Percentiles rank a stretch among this genome's conserved stretches.
These are phyloP conservation scores for Pomatorhinus ruficollis DNA, from an alignment of 2,113 vertebrate species.

Conservation along the genomic window DNA sequence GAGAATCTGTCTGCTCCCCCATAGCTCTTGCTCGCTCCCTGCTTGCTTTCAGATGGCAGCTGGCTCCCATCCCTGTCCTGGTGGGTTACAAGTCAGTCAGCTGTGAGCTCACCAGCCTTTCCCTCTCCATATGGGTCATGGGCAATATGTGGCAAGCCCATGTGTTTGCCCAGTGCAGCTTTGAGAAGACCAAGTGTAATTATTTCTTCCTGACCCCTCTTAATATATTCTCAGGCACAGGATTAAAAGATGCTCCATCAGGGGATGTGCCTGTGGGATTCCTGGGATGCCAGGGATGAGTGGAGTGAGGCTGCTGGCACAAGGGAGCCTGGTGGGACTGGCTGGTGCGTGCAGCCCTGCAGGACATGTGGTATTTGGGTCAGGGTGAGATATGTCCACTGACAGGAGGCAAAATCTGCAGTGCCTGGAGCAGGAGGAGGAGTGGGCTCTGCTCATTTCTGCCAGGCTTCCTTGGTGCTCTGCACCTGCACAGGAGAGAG, in stretches of 20 bases:
- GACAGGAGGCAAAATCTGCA: not conserved
- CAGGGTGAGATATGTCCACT: not conserved
- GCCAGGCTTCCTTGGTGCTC: not conserved
- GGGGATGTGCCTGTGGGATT: not conserved
- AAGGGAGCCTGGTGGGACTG: not conserved
- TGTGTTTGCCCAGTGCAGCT: not conserved
- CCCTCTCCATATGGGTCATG: not conserved
- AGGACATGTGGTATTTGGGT: not conserved
- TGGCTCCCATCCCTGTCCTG: conserved; percentile 5
- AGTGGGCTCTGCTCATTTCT: not conserved
- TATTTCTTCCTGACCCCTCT: not conserved
- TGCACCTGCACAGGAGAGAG: not conserved
- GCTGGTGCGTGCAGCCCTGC: not conserved
- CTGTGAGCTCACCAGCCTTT: not conserved
- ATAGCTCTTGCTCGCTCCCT: not conserved
- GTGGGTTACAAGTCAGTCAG: not conserved
- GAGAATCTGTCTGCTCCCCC: not conserved
- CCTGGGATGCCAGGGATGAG: not conserved
- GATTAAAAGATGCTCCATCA: not conserved
- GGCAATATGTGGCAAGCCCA: not conserved
- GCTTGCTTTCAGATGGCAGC: not conserved
- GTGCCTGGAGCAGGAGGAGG: not conserved
- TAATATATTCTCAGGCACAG: not conserved
- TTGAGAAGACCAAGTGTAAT: not conserved
- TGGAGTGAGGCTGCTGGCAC: not conserved